Evolutionary conservation across 1,140 invertebrate species (phyloP).

Genomic region (Drosophila lini): DNA sequence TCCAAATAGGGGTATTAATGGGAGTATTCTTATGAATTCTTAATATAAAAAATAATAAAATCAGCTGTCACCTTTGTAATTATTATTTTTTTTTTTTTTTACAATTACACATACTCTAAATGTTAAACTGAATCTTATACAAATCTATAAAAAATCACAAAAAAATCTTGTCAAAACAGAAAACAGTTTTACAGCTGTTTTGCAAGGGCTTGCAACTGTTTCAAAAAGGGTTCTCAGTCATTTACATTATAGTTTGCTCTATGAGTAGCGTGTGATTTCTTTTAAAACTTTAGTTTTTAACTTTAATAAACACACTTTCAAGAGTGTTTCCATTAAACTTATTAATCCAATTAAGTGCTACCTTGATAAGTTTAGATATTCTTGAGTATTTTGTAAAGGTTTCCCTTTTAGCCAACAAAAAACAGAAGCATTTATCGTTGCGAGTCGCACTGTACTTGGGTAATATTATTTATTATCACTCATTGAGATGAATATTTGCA

Average conservation of each 20-base stretch:
- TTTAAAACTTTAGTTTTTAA: neutral
- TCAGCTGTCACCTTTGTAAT: neutral
- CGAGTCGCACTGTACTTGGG: slow-evolving; percentile 27
- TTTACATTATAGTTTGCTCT: neutral
- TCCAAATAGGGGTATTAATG: neutral
- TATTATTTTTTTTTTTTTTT: neutral
- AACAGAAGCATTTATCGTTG: slow-evolving; percentile 6
- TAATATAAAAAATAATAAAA: neutral
- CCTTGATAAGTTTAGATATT: neutral
- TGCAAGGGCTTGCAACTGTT: neutral
- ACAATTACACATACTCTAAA: neutral
- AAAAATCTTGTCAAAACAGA: neutral
- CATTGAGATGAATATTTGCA: slow-evolving; percentile 46
- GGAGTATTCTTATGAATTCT: neutral
- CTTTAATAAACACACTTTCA: neutral
- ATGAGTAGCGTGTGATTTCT: neutral
- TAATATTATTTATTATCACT: slow-evolving; percentile 67
- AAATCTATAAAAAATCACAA: neutral
- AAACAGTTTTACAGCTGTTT: neutral
- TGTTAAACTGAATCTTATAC: neutral
- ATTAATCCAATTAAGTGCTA: neutral
- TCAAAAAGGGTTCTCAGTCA: neutral
- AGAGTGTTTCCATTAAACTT: no score
- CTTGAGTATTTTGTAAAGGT: neutral
- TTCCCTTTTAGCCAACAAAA: neutral